Conservation (phyloP, 1,140 invertebrate genomes). For the Drosophila bifasciata region DNA sequence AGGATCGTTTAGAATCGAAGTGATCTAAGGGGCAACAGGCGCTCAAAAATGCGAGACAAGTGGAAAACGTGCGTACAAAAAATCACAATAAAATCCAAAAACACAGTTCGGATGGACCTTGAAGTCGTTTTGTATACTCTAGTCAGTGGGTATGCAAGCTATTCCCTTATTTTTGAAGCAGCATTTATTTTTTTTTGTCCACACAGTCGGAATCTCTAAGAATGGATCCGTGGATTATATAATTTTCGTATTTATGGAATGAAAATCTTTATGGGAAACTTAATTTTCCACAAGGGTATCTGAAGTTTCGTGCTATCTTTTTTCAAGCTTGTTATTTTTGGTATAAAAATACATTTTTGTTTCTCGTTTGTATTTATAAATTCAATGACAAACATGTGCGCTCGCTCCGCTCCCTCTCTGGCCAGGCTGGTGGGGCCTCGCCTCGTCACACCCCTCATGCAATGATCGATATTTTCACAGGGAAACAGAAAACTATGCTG, state of each 20-base stretch:
- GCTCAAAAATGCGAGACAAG: conserved; percentile 58
- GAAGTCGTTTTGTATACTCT: conserved; percentile 17
- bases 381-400: conserved; percentile 49
- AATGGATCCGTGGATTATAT: no score
- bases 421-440: background rate
- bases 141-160: no score
- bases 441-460: conserved; percentile 70
- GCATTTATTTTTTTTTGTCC: no score
- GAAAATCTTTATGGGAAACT: no score
- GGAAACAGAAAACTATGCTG: conserved; percentile 50
- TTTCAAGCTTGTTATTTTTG: conserved; percentile 15
- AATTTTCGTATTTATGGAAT: no score
- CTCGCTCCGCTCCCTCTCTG: background rate
- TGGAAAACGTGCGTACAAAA: conserved; percentile 23
- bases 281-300: no score
- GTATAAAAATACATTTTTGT: conserved; percentile 34
- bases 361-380: conserved; percentile 47
- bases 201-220: no score
- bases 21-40: conserved; percentile 71
- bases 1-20: conserved; percentile 48
- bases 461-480: conserved; percentile 81
- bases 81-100: conserved; percentile 22
- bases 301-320: background rate
- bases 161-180: no score
- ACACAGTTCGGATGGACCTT: conserved; percentile 41